Conservation (phyloP, 2,888 invertebrate species). For the Stenurella melanura region DNA sequence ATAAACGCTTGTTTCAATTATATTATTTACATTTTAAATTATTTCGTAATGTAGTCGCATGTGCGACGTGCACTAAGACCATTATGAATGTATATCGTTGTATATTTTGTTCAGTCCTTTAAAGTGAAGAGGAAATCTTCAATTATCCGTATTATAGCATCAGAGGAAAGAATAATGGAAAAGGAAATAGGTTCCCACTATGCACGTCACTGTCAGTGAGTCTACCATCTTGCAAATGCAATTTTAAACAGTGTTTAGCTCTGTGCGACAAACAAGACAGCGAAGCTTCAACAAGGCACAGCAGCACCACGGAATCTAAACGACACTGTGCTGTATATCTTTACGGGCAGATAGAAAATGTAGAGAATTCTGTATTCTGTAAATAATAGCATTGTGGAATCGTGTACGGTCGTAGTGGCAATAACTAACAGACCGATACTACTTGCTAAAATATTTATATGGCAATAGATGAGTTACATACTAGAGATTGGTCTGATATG, state of each 20-base stretch:
- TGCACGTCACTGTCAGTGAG: neutral
- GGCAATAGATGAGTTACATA: slow-evolving; percentile 67
- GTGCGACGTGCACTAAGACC: too few species aligned
- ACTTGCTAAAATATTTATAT: slow-evolving; percentile 68
- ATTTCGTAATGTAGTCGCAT: too few species aligned
- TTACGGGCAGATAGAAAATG: slow-evolving; percentile 64
- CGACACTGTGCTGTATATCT: slow-evolving; percentile 48
- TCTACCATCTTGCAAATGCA: slow-evolving; percentile 12
- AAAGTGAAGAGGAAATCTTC: too few species aligned
- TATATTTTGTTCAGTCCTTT: too few species aligned
- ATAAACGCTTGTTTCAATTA: too few species aligned
- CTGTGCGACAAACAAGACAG: slow-evolving; percentile 35
- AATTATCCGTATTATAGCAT: too few species aligned
- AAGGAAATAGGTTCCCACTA: neutral
- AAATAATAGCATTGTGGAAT: slow-evolving; percentile 71
- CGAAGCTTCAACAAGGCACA: slow-evolving; percentile 45
- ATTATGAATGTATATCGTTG: too few species aligned
- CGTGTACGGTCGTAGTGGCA: slow-evolving; percentile 68
- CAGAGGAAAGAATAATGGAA: too few species aligned
- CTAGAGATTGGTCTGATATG: slow-evolving; percentile 61
- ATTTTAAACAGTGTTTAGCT: slow-evolving; percentile 2
- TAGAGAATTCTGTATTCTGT: slow-evolving; percentile 70
- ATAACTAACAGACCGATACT: slow-evolving; percentile 66
- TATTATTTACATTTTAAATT: too few species aligned
- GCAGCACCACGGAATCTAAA: slow-evolving; percentile 49